phyloP scores from a whole-genome alignment of 2,888 invertebrate species.

The Apodemia hepburni region DNA sequence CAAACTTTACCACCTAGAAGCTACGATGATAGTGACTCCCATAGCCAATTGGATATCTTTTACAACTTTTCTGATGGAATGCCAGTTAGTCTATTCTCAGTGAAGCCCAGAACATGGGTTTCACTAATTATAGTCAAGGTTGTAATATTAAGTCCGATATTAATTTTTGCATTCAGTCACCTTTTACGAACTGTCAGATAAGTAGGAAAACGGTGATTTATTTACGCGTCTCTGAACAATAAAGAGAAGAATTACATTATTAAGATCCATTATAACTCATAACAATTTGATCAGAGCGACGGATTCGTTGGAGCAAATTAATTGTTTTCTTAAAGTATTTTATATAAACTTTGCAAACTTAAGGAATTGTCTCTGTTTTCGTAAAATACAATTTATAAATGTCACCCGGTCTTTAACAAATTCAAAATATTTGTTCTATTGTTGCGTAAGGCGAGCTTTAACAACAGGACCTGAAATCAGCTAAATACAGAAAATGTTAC shows the following conservation, averaged over 20 bases:
- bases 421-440: slow-evolving; percentile 56
- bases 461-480: slow-evolving; percentile 64
- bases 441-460: slow-evolving; percentile 57
- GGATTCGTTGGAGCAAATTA: slow-evolving; percentile 3
- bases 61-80: too few species aligned
- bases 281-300: neutral
- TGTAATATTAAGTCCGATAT: too few species aligned
- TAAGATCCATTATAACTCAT: neutral
- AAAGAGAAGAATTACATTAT: neutral
- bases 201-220: too few species aligned
- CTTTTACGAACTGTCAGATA: too few species aligned
- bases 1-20: too few species aligned
- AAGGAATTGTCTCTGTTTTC: slow-evolving; percentile 16
- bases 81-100: too few species aligned
- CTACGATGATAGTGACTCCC: too few species aligned
- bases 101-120: too few species aligned
- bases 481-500: slow-evolving; percentile 63
- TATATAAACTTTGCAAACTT: slow-evolving; percentile 13
- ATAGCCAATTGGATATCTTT: too few species aligned
- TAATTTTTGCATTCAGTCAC: too few species aligned
- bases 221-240: neutral
- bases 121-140: too few species aligned
- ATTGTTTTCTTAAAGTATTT: slow-evolving; percentile 17
- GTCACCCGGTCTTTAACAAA: slow-evolving; percentile 37
- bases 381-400: slow-evolving; percentile 20